Evolutionary conservation across 2,113 vertebrate genomes (phyloP).

Genomic region (Brachirus orientalis): DNA sequence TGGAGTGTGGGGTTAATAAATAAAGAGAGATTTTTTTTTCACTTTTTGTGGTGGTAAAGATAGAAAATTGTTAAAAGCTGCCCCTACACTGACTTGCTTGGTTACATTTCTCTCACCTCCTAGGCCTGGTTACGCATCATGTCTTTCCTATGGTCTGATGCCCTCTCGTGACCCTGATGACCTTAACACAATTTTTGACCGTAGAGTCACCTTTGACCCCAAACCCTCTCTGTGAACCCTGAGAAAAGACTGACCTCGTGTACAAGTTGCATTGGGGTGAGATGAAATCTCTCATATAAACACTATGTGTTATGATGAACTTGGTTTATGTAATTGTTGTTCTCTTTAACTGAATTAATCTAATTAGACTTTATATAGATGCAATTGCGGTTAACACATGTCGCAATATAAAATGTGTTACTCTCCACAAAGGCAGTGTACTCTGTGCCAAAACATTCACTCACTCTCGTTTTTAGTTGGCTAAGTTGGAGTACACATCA

Average conservation of each 20-base stretch:
- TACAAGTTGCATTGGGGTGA: constrained; percentile 71
- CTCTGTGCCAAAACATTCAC: not conserved
- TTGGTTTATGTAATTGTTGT: not conserved
- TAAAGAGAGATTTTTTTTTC: not conserved
- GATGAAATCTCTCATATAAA: constrained; percentile 12
- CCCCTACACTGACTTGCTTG: not conserved
- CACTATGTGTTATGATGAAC: not conserved
- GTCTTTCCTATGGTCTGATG: constrained; percentile 42
- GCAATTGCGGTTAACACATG: not conserved
- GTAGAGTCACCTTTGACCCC: constrained; percentile 52
- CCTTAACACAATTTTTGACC: constrained; percentile 47
- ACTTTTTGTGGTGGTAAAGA: not conserved
- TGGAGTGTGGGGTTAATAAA: not conserved
- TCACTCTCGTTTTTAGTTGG: not conserved
- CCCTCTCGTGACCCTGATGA: constrained; percentile 62
- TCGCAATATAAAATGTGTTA: not conserved
- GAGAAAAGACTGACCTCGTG: constrained; percentile 54
- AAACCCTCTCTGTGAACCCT: constrained; percentile 49
- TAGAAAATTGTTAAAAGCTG: constrained; percentile 1
- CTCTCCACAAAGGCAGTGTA: not conserved
- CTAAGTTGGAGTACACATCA: not conserved
- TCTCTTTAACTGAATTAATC: not conserved
- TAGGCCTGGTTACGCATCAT: constrained; percentile 57
- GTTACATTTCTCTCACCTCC: constrained; percentile 7
- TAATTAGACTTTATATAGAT: not conserved